Conservation (phyloP, 2,113 vertebrate species). For the Pelodiscus sinensis region DNA sequence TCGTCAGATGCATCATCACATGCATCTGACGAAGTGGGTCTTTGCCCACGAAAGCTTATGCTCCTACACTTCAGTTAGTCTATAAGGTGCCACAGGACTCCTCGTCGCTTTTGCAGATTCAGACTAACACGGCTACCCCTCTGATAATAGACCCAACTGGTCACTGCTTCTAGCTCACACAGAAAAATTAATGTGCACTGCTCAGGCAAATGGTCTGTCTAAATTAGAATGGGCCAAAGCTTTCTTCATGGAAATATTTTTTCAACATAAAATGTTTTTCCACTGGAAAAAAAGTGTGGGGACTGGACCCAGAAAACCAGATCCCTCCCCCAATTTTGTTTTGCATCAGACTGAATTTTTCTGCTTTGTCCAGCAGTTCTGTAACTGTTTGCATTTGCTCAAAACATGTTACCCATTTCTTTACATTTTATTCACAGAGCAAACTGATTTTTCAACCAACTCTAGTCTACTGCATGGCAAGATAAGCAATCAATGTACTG, state of each 20-base stretch:
- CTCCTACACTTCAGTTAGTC: no score
- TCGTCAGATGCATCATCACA: no score
- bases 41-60: no score
- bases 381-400: not conserved
- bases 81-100: no score
- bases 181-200: not conserved
- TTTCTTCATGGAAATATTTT: not conserved
- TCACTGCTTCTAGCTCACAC: rapidly evolving
- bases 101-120: no score
- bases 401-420: not conserved
- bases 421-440: not conserved
- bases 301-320: not conserved
- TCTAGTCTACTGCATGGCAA: not conserved
- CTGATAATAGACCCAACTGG: not conserved
- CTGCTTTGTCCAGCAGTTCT: not conserved
- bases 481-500: not conserved
- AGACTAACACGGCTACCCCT: no score
- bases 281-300: not conserved
- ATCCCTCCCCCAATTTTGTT: not conserved
- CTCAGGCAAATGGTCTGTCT: not conserved
- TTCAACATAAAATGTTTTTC: not conserved
- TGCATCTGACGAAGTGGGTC: no score
- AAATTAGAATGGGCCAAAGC: not conserved
- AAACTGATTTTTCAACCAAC: not conserved
- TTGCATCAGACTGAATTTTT: not conserved